Evolutionary conservation across 2,888 invertebrate species (phyloP).

Genomic region (Cantharis rustica): DNA sequence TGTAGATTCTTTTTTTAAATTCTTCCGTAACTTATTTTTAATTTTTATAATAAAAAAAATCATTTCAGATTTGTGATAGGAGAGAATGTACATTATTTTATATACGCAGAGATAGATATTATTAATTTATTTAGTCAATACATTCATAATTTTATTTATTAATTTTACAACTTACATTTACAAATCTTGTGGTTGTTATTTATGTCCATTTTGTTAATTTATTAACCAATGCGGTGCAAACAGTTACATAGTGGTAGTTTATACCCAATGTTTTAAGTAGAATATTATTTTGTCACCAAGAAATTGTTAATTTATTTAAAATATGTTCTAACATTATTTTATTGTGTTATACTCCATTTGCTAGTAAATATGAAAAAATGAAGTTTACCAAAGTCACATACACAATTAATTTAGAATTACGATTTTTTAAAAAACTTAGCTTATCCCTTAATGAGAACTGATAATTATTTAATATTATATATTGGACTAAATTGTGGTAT

Average conservation of each 20-base stretch:
- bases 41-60: neutral
- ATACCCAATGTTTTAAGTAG: neutral
- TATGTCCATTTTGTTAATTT: neutral
- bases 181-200: neutral
- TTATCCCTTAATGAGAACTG: conserved; percentile 5
- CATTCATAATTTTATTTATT: neutral
- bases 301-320: neutral
- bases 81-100: conserved; percentile 9
- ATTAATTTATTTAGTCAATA: neutral
- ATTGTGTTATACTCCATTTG: neutral
- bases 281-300: neutral
- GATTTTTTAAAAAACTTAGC: neutral
- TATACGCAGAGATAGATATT: neutral
- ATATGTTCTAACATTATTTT: neutral
- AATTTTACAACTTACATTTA: neutral
- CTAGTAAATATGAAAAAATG: neutral
- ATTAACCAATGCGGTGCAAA: neutral
- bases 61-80: conserved; percentile 9
- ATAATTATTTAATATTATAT: conserved; percentile 4
- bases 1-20: neutral
- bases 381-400: neutral
- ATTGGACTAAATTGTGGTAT: conserved; percentile 9
- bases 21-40: neutral
- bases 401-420: neutral
- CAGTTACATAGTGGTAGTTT: neutral